These are phyloP conservation scores for Drosophila pseudotakahashii DNA, from an alignment of 2,888 invertebrate genomes.

Conservation along the genomic window DNA sequence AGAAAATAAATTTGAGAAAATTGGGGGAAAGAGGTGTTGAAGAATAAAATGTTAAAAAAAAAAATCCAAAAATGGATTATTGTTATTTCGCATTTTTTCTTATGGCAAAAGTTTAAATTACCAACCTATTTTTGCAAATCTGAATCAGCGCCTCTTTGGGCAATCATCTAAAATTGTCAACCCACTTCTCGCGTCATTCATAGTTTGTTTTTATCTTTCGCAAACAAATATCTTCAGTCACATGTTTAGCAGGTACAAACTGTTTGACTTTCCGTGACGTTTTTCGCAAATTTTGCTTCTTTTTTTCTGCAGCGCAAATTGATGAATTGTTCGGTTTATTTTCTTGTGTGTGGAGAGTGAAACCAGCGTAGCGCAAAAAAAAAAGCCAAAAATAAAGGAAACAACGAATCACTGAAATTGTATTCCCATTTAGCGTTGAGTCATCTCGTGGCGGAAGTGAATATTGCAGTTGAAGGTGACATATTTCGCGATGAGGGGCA, in stretches of 20 bases:
- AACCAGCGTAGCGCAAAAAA: slow-evolving; percentile 6
- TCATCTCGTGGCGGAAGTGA: slow-evolving; percentile 37
- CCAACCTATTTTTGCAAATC: neutral
- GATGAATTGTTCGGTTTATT: slow-evolving; percentile 55
- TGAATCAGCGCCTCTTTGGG: slow-evolving; percentile 1
- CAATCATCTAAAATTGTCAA: slow-evolving; percentile 11
- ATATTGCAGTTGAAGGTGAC: slow-evolving; percentile 43
- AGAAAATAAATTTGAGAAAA: neutral
- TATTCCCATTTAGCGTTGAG: slow-evolving; percentile 49
- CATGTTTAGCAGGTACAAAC: slow-evolving; percentile 24
- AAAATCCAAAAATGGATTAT: slow-evolving; percentile 9
- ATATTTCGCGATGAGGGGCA: slow-evolving; percentile 20
- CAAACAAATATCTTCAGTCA: slow-evolving; percentile 25
- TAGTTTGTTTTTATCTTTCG: slow-evolving; percentile 24
- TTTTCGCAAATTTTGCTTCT: slow-evolving; percentile 55
- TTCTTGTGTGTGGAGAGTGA: slow-evolving; percentile 15
- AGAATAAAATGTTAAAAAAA: slow-evolving; percentile 6
- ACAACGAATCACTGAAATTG: slow-evolving; percentile 51
- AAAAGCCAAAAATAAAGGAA: slow-evolving; percentile 1
- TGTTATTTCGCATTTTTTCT: slow-evolving; percentile 1
- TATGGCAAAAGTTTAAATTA: neutral
- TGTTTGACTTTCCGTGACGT: slow-evolving; percentile 57
- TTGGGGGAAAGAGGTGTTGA: slow-evolving; percentile 17
- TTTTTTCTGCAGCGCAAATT: slow-evolving; percentile 43
- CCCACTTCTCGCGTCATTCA: neutral